Evolutionary conservation across 2,113 vertebrate genomes (phyloP), one percentile per base, ranked within the genome.

Genomic region (Mungos mungo): DNA sequence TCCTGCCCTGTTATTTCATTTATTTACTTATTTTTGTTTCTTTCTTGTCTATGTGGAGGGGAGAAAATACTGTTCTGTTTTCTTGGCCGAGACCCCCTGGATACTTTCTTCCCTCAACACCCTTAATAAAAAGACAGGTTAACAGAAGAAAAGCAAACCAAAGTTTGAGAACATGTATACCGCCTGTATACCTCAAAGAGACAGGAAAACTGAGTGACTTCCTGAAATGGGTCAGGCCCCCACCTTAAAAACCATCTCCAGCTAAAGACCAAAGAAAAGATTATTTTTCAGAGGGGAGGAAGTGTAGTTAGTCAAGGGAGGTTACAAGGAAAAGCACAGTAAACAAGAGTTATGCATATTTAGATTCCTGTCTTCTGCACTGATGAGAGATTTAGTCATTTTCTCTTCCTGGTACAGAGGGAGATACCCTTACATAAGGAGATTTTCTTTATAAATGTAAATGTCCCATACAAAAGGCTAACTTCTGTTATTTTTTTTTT

Each of bases 201-300:
- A 45, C 47, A 69, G 76, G 33, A 71, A 54, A 27, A 45, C 7
- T n/a, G 35, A 79, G n/a, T 54, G 6, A 93, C 45, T 66, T 14
- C 8, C 25, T 15, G 29, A 69, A 87, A 57, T 47, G 66, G 14
- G 29, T 50, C 35, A 35, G 14, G 2, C 15, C 29, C 18, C 27
- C 35, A 69, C 31, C 41, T 57, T 23, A 45, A 87, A n/a, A 35
- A 69, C 15, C 69, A 65, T 12, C 57, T 68, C 10, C 5, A 54
- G 60, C 35, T 45, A 57, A 69, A 72, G 50, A 72, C 74, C 21
- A 57, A n/a, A 87, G 35, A 41, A 60, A 60, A 60, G 19, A 60
- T 60, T 25, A 0, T 7, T 35, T 15, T 2, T 12, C 0, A 14
- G 15, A 1, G 14, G 21, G 14, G 11, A 6, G 1, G 16, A 23